These are phyloP conservation scores for Drosophila kepulauana DNA, from an alignment of 1,140 invertebrate genomes.

Conservation along the genomic window DNA sequence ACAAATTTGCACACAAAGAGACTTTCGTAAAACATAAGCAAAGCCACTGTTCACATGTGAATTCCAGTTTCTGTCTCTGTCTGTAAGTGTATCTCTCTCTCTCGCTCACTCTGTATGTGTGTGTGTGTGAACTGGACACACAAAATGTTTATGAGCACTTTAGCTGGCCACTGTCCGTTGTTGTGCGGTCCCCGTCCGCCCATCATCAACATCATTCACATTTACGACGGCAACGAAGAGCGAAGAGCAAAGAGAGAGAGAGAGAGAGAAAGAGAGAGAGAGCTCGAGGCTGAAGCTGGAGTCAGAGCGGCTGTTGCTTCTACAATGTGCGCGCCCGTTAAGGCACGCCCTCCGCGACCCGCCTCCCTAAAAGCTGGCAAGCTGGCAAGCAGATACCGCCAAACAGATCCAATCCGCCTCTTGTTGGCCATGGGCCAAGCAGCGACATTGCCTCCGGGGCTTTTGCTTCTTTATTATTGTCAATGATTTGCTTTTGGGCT, in stretches of 20 bases:
- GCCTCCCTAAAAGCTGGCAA: not conserved
- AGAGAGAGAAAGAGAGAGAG: no score
- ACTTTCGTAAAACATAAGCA: slow-evolving; percentile 54
- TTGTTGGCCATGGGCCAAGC: slow-evolving; percentile 35
- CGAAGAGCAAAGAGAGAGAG: not conserved
- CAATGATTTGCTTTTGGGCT: slow-evolving; percentile 78
- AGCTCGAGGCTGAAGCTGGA: not conserved
- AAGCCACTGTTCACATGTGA: slow-evolving; percentile 13
- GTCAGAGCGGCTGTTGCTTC: slow-evolving; percentile 58
- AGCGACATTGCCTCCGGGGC: slow-evolving; percentile 22
- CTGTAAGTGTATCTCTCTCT: no score
- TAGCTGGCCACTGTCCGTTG: slow-evolving; percentile 50
- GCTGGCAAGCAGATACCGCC: not conserved
- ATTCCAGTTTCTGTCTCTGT: not conserved
- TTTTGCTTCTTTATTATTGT: slow-evolving; percentile 67
- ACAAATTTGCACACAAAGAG: slow-evolving; percentile 70
- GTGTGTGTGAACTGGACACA: slow-evolving; percentile 35
- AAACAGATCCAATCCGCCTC: slow-evolving; percentile 1
- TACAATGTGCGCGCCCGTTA: slow-evolving; percentile 14
- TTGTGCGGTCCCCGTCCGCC: slow-evolving; percentile 57
- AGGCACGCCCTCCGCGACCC: slow-evolving; percentile 1
- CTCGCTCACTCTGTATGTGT: not conserved
- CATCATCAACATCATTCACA: slow-evolving; percentile 78
- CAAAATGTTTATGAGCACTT: slow-evolving; percentile 79
- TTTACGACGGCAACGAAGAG: slow-evolving; percentile 59